Base-by-base conservation (phyloP, 35 echinoderm and acorn worm genomes). In the Stichopus chloronotus region DNA sequence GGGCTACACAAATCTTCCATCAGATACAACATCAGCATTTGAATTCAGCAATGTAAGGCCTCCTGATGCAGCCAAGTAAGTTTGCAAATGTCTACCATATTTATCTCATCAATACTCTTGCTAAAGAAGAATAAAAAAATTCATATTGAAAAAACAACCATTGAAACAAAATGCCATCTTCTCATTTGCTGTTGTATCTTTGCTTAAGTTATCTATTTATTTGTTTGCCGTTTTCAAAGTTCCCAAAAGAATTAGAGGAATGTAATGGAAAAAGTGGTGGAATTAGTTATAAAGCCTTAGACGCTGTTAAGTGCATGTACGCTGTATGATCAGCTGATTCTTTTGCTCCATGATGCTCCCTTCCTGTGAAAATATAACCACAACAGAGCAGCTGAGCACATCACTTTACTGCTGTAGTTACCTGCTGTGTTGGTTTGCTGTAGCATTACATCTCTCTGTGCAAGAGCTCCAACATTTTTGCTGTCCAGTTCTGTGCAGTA, bases 1-100 rank as follows among this genome's bases (percentile, higher is more conserved):
- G 71, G 87, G 87, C 9, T 89, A 89, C 25, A 89, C 87, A 58
- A 53, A 89, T 43, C 87, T 89, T 10, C 87, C 87, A 69, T 89
- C 87, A 16, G 87, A 89, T 65, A 22, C 22, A 12, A 52, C 87
- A 71, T 74, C 87, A 60, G 87, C 22, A 53, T 89, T 89, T 89
- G 87, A 89, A 89, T 89, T 89, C 57, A 89, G 52, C 87, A 89
- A 6, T 72, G 87, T 89, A 9, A 65, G 87, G 14, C 87, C 87
- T 54, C 87, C 87, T 54, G 87, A 89, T 53, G 87, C 59, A 43
- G 23, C 87, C 61, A 30, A 30, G 60, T 89, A 71, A 89, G 87
- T 74, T 63, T 63, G 1, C 59, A 63, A 10, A 8, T 63, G 8
- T 16, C 0, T 25, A 25, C 10, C 8, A 14, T 30, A 54, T n/a